Percentiles rank a stretch among this genome's conserved stretches.
Conservation (phyloP, 1,140 invertebrate species). For the Heliconius congener region DNA sequence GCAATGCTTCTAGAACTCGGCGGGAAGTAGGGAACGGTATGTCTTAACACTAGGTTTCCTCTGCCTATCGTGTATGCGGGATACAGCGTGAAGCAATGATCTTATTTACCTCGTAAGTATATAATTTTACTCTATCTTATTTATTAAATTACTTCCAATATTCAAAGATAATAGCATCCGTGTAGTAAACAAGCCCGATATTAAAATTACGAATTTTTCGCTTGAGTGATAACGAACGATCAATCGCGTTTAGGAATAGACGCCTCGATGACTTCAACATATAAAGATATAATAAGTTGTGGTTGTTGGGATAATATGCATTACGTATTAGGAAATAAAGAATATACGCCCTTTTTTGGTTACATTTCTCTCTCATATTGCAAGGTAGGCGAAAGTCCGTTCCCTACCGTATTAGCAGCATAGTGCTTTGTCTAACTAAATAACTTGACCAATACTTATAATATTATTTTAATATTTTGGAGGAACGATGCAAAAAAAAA, state of each 20-base stretch:
- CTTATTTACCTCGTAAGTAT: not conserved
- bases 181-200: slow-evolving; percentile 34
- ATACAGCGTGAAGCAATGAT: not conserved
- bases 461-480: too few species aligned
- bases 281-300: slow-evolving; percentile 18
- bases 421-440: too few species aligned
- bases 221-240: slow-evolving; percentile 39
- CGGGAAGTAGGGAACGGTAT: too few species aligned
- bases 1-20: too few species aligned
- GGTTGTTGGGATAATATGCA: not conserved
- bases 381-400: not conserved
- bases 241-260: slow-evolving; percentile 50
- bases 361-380: not conserved
- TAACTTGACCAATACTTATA: too few species aligned
- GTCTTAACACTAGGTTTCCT: too few species aligned
- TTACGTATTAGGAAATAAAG: not conserved
- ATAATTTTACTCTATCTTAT: not conserved
- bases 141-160: slow-evolving; percentile 24
- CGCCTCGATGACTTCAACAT: slow-evolving; percentile 32
- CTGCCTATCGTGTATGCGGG: too few species aligned
- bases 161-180: slow-evolving; percentile 44
- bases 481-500: too few species aligned
- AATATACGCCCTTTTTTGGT: not conserved
- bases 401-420: too few species aligned
- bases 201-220: slow-evolving; percentile 54